Evolutionary conservation across 2,797 vertebrate species (phyloP).

Genomic region (Rhinichthys osculus): DNA sequence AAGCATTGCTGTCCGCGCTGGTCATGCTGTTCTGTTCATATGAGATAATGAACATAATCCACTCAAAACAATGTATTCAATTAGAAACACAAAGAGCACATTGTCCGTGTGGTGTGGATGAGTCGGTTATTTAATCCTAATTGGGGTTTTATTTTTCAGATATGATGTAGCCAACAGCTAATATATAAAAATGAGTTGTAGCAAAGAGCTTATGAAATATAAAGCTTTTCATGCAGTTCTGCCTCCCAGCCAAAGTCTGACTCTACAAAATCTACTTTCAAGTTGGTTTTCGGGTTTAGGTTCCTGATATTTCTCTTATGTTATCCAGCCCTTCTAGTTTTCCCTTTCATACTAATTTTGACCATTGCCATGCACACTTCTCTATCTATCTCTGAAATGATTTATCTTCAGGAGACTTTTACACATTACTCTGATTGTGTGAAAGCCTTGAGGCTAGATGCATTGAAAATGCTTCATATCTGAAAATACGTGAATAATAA

Average conservation of each 20-base stretch:
- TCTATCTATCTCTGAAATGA: background rate
- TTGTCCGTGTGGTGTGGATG: background rate
- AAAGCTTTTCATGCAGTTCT: background rate
- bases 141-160: conserved; percentile 8
- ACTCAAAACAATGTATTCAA: conserved; percentile 5
- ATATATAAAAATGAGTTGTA: background rate
- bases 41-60: conserved; percentile 14
- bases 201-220: background rate
- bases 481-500: background rate
- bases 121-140: conserved; percentile 23
- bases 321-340: background rate
- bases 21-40: background rate
- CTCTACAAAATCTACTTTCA: background rate
- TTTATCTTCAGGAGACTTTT: background rate
- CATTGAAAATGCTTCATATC: background rate
- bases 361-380: background rate
- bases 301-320: background rate
- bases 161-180: conserved; percentile 10
- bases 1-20: background rate
- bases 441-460: background rate
- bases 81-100: conserved; percentile 13
- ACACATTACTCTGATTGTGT: background rate
- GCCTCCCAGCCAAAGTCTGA: conserved; percentile 3
- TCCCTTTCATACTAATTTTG: background rate
- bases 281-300: background rate